phyloP scores from a whole-genome alignment of 2,113 vertebrate species.

The Sinocyclocheilus rhinocerous region DNA sequence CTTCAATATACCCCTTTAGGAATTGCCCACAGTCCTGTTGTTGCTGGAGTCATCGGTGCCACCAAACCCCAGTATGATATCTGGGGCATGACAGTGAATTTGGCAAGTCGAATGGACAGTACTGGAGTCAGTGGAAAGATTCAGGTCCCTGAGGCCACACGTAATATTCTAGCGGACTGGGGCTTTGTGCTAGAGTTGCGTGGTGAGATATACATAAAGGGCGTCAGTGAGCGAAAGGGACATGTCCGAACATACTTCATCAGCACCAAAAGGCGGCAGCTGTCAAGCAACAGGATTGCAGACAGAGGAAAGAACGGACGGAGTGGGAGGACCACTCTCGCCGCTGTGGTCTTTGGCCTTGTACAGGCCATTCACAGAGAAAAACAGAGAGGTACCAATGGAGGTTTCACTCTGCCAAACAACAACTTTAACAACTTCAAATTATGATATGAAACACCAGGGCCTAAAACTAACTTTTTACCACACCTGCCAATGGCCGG shows the following conservation, averaged over 20 bases:
- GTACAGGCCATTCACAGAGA: slow-evolving; percentile 92
- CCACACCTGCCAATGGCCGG: too few species aligned
- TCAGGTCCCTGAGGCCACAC: slow-evolving; percentile 92
- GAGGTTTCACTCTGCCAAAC: slow-evolving; percentile 58
- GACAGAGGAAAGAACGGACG: slow-evolving; percentile 68
- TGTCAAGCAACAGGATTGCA: slow-evolving; percentile 65
- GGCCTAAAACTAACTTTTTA: too few species aligned
- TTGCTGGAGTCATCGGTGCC: slow-evolving; percentile 90
- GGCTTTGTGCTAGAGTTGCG: slow-evolving; percentile 93
- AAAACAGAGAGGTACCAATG: slow-evolving; percentile 84
- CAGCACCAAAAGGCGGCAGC: slow-evolving; percentile 79
- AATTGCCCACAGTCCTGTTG: slow-evolving; percentile 90
- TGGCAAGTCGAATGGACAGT: slow-evolving; percentile 96
- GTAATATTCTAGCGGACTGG: slow-evolving; percentile 86
- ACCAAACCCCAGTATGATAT: slow-evolving; percentile 93
- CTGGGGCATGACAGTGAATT: slow-evolving; percentile 92
- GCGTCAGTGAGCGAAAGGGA: slow-evolving; percentile 92
- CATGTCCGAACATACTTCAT: slow-evolving; percentile 96
- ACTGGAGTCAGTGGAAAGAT: slow-evolving; percentile 88
- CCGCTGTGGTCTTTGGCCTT: slow-evolving; percentile 88
- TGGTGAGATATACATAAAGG: slow-evolving; percentile 95
- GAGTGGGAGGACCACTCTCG: slow-evolving; percentile 85
- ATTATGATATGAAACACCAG: slow-evolving; percentile 49
- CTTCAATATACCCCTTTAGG: slow-evolving; percentile 68
- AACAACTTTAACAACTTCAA: slow-evolving; percentile 35